Percentiles rank a stretch among this genome's conserved stretches.
Evolutionary conservation across 37 sponge, comb jelly and placozoan genomes (phyloP).

Genomic region (Cladorhizidae sp.): DNA sequence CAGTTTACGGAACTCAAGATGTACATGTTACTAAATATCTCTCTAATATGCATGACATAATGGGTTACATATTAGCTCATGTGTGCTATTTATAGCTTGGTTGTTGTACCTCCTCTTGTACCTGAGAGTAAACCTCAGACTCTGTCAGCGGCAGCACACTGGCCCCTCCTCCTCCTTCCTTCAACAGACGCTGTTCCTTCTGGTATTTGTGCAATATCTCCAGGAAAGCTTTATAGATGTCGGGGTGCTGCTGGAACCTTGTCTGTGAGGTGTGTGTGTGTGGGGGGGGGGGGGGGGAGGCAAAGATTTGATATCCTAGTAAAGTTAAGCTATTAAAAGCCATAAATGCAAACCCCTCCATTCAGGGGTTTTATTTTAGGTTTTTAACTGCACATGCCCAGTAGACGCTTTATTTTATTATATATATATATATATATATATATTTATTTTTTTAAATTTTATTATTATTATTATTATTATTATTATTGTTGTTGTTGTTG

Average conservation of each 20-base stretch:
- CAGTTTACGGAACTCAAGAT: too few relatives aligned
- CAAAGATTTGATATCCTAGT: not conserved
- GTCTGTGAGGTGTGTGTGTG: conserved; percentile 46
- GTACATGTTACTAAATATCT: not conserved
- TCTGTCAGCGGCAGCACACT: conserved; percentile 53
- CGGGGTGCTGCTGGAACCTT: conserved; percentile 90
- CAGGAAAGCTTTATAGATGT: conserved; percentile 93
- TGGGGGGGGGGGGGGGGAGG: not conserved
- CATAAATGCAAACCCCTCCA: too few relatives aligned
- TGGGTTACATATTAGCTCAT: too few relatives aligned
- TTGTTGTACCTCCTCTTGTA: conserved; percentile 5
- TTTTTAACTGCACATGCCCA: too few relatives aligned
- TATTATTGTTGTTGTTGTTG: too few relatives aligned
- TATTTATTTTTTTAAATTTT: too few relatives aligned
- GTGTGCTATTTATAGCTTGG: too few relatives aligned
- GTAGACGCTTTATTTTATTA: too few relatives aligned
- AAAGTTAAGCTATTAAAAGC: not conserved
- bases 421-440: too few relatives aligned
- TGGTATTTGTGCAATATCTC: conserved; percentile 97
- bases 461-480: too few relatives aligned
- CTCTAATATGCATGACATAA: not conserved
- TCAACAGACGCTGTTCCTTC: conserved; percentile 80
- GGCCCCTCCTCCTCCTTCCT: conserved; percentile 27
- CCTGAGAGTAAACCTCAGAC: conserved; percentile 79
- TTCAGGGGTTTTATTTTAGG: too few relatives aligned